Evolutionary conservation across 2,888 invertebrate species (phyloP), one percentile per base, ranked within the genome.

Genomic region (Rhingia campestris): DNA sequence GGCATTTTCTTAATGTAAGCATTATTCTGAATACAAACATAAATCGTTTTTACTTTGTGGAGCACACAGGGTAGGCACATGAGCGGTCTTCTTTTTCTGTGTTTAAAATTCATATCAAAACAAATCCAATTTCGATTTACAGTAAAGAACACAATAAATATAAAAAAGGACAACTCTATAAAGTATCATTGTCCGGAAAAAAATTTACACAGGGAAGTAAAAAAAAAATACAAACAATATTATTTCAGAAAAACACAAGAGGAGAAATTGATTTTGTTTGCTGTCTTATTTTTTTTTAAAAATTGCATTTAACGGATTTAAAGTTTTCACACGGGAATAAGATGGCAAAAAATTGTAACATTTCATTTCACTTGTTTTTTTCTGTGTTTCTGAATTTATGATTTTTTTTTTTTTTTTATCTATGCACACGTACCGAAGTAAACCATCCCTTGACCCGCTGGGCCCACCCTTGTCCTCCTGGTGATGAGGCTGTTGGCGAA

Each of bases 381-480:
- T 79, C 56, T 79, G 73, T 74, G 47, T 64, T 74, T 75, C 70
- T 74, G 70, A 80, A 63, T 67, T 75, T 64, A 53, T 76, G 69
- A 64, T 54, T 54, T 56, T 22, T 39, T 35, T 56, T 32, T 53
- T 12, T 79, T 77, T 85, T 54, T 72, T 84, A 81, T 80, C 79
- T 86, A 77, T 81, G 61, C 90, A 92, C 92, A 94, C 94, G 92
- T 94, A 94, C 94, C 94, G 94, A 94, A 92, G 92, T 93, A 93
- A 94, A 94, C 94, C 94, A 94, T 92, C 93, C 93, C 92, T 94
- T 94, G 93, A 94, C 93, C 93, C 93, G 94, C 93, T 94, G 94
- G 93, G 94, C 93, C 94, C 95, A 93, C 94, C 95, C 92, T 91
- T 93, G 93, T 93, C 91, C 91, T 89, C 90, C 90, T 89, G 91